Percentiles rank a stretch among this genome's conserved stretches.
Conservation (phyloP, 1,140 invertebrate genomes). For the Danaus plexippus region DNA sequence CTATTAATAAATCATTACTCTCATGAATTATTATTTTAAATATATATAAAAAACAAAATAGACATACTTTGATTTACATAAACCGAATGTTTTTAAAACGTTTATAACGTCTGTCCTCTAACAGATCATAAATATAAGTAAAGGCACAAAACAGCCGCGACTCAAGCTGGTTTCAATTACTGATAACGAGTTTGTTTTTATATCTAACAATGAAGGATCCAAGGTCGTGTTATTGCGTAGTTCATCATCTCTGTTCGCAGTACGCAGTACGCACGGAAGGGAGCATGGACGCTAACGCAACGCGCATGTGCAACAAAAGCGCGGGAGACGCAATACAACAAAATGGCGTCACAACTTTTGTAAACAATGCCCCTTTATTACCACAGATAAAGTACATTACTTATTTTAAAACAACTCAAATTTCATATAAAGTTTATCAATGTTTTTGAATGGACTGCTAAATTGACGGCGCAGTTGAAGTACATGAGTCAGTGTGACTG, state of each 20-base stretch:
- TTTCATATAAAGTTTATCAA: no score
- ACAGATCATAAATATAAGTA: background rate
- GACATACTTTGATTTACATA: no score
- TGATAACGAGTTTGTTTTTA: slow-evolving; percentile 20
- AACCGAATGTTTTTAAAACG: no score
- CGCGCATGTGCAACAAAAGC: slow-evolving; percentile 41
- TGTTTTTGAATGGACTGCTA: background rate
- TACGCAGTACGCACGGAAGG: slow-evolving; percentile 24
- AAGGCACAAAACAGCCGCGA: slow-evolving; percentile 3
- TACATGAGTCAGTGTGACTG: slow-evolving; percentile 10
- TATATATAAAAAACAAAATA: no score
- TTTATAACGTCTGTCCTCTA: no score
- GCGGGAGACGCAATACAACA: slow-evolving; percentile 25
- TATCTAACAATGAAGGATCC: slow-evolving; percentile 23
- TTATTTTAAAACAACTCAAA: slow-evolving; percentile 2
- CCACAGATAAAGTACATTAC: slow-evolving; percentile 7
- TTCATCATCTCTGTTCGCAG: slow-evolving; percentile 21
- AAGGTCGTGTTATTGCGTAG: slow-evolving; percentile 44
- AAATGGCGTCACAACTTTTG: slow-evolving; percentile 30
- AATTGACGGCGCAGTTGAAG: slow-evolving; percentile 8
- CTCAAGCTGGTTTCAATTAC: slow-evolving; percentile 19
- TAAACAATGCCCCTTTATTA: slow-evolving; percentile 16
- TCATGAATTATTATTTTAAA: no score
- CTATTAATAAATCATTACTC: no score
- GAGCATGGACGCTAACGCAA: slow-evolving; percentile 12